phyloP scores from a whole-genome alignment of 2,888 invertebrate genomes.

The Diaprepes abbreviatus region DNA sequence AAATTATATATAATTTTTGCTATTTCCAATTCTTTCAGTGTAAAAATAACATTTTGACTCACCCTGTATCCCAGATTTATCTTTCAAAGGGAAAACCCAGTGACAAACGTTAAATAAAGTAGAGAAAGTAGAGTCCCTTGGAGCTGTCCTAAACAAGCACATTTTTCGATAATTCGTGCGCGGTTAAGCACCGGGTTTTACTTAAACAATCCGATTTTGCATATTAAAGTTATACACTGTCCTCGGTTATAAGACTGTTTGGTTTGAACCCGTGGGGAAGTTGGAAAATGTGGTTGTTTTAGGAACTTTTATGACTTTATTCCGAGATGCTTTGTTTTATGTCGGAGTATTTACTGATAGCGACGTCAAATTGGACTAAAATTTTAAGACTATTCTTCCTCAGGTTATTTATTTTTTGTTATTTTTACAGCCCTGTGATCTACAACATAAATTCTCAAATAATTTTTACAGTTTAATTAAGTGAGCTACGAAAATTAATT shows the following conservation, averaged over 20 bases:
- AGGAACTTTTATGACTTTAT: constrained; percentile 9
- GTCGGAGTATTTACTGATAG: no score
- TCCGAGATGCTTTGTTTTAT: neutral
- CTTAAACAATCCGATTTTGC: constrained; percentile 36
- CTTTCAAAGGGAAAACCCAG: neutral
- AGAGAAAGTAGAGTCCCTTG: constrained; percentile 23
- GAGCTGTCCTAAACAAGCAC: constrained; percentile 39
- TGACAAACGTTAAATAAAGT: constrained; percentile 22
- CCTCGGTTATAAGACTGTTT: constrained; percentile 3
- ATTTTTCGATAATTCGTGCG: constrained; percentile 38
- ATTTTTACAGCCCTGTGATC: no score
- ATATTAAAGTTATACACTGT: constrained; percentile 28
- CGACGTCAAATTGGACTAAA: no score
- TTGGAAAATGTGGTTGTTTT: neutral
- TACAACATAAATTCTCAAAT: no score
- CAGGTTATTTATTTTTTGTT: no score
- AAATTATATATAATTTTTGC: no score
- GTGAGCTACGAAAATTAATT: no score
- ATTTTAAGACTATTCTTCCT: no score
- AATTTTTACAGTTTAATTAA: no score
- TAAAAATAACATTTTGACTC: no score
- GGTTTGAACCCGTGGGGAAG: constrained; percentile 8
- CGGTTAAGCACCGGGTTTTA: constrained; percentile 20
- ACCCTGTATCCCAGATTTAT: constrained; percentile 16
- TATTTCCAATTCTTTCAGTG: no score